Percentiles rank a stretch among this genome's conserved stretches.
phyloP scores from a whole-genome alignment of 2,888 invertebrate genomes.

The Phasia obesa region DNA sequence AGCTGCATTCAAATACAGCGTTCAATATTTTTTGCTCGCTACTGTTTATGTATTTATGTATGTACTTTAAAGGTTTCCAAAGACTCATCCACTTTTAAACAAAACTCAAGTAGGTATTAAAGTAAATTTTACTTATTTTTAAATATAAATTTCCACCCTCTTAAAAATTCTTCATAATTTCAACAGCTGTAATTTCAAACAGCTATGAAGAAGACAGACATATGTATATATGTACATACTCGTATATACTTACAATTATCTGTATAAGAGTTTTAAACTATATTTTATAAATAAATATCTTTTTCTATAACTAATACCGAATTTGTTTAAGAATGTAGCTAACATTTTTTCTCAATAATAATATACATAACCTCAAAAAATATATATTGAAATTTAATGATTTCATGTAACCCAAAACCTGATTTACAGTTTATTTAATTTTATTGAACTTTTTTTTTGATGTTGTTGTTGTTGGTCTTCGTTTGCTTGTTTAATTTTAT shows the following conservation, averaged over 20 bases:
- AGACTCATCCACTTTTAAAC: slow-evolving; percentile 7
- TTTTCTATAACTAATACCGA: not conserved
- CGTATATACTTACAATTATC: no score
- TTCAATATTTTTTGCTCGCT: no score
- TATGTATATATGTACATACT: not conserved
- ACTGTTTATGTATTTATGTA: no score
- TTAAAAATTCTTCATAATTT: not conserved
- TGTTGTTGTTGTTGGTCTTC: slow-evolving; percentile 7
- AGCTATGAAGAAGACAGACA: not conserved
- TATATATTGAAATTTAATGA: slow-evolving; percentile 68
- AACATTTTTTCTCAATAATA: not conserved
- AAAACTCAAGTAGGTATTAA: slow-evolving; percentile 36
- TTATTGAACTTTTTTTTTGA: slow-evolving; percentile 22
- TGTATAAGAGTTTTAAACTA: not conserved
- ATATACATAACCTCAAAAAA: not conserved
- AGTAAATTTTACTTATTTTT: slow-evolving; percentile 6
- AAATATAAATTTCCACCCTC: slow-evolving; percentile 26
- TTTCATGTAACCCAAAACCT: slow-evolving; percentile 76
- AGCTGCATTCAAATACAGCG: no score
- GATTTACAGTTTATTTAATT: slow-evolving; percentile 76
- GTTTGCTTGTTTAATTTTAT: slow-evolving; percentile 42
- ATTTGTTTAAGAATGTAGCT: not conserved
- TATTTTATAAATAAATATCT: not conserved
- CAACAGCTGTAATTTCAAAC: not conserved
- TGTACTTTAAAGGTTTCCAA: slow-evolving; percentile 3